Percentiles rank a stretch among this genome's conserved stretches.
phyloP scores from a whole-genome alignment of 2,888 invertebrate species.

The Drosophila fulvimacula region DNA sequence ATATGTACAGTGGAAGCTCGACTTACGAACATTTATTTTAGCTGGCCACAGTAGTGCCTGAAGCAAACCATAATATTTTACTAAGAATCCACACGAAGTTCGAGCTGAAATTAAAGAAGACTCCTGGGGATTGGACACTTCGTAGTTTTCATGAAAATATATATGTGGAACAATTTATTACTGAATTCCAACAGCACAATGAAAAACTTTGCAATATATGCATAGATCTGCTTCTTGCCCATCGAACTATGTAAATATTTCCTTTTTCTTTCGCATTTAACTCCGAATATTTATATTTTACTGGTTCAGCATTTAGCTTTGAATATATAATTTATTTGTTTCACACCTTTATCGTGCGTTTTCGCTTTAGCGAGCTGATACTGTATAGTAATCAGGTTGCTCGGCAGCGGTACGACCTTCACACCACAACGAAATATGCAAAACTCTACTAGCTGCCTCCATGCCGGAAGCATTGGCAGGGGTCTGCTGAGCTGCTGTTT shows the following conservation, averaged over 20 bases:
- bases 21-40: background rate
- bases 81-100: background rate
- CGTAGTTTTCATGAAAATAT: background rate
- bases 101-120: background rate
- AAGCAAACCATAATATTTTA: background rate
- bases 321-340: background rate
- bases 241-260: background rate
- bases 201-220: background rate
- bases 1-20: background rate
- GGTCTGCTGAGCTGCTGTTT: conserved; percentile 15
- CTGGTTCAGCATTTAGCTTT: background rate
- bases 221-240: background rate
- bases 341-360: background rate
- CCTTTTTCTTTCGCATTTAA: background rate
- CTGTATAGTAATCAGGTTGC: conserved; percentile 12
- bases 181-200: background rate
- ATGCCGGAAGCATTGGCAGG: background rate
- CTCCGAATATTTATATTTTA: background rate
- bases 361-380: background rate
- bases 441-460: conserved; percentile 9
- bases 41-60: background rate
- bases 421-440: conserved; percentile 15
- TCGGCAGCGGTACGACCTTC: conserved; percentile 33
- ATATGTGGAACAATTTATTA: background rate
- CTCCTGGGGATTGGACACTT: background rate